phyloP scores from a whole-genome alignment of 2,888 invertebrate species.

The Mechanitis mazaeus region DNA sequence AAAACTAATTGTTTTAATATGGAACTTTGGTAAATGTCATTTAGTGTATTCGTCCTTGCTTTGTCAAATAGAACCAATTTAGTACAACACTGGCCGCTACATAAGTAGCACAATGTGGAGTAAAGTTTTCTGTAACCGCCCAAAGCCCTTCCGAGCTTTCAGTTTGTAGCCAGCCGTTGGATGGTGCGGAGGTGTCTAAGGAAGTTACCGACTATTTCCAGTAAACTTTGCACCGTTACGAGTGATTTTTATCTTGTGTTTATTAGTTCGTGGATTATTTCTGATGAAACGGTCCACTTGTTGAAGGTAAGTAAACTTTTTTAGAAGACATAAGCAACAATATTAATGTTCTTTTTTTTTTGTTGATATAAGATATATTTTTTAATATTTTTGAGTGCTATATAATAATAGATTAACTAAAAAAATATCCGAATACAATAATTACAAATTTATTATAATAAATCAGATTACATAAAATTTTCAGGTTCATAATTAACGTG shows the following conservation, averaged over 20 bases:
- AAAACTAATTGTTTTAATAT: not conserved
- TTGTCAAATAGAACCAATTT: not conserved
- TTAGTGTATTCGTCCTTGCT: not conserved
- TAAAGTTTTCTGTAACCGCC: slow-evolving; percentile 3
- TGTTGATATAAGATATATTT: too few relatives aligned
- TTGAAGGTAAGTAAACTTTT: not conserved
- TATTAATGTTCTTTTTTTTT: too few relatives aligned
- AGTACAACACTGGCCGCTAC: not conserved
- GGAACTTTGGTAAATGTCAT: not conserved
- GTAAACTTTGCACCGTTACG: slow-evolving; percentile 3
- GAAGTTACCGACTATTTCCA: not conserved
- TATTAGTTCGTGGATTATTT: slow-evolving; percentile 1
- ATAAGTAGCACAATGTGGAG: not conserved
- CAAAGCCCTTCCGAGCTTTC: not conserved
- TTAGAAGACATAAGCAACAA: not conserved
- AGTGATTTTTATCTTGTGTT: slow-evolving; percentile 3
- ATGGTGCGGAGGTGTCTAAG: not conserved
- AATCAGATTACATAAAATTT: too few relatives aligned
- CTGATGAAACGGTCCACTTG: not conserved
- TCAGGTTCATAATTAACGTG: too few relatives aligned
- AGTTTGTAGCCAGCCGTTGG: slow-evolving; percentile 3
- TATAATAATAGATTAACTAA: too few relatives aligned
- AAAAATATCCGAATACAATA: too few relatives aligned
- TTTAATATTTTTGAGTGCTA: too few relatives aligned
- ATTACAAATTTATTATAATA: too few relatives aligned